A percentile compares a stretch with the other conserved stretches of the same genome.
Conservation (phyloP, 2,113 vertebrate species). For the Protomyctophum bolini region DNA sequence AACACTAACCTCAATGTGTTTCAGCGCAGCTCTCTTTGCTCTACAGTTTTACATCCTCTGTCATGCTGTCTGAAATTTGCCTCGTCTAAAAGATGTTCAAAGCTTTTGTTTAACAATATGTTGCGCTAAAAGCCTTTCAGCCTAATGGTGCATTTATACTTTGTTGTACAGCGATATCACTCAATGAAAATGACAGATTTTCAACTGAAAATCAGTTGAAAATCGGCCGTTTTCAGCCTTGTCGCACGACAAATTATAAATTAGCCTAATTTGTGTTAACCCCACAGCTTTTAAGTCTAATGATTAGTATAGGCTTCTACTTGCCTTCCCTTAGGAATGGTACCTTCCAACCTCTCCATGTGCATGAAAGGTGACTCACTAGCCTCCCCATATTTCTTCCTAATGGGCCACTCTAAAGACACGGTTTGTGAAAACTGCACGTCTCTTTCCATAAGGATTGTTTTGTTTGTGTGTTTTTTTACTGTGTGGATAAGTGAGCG, state of each 20-base stretch:
- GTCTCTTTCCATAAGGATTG: slow-evolving; percentile 69
- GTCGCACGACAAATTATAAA: not conserved
- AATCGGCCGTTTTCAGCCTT: no score
- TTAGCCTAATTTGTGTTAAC: slow-evolving; percentile 73
- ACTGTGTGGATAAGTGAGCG: slow-evolving; percentile 27
- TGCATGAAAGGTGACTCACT: slow-evolving; percentile 99
- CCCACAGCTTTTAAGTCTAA: slow-evolving; percentile 92
- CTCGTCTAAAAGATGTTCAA: slow-evolving; percentile 8
- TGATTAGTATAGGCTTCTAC: slow-evolving; percentile 98
- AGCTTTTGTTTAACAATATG: slow-evolving; percentile 5
- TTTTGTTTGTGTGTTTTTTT: slow-evolving; percentile 44
- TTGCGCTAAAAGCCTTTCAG: slow-evolving; percentile 15
- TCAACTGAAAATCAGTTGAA: no score
- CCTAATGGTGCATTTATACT: not conserved
- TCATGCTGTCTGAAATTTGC: slow-evolving; percentile 12
- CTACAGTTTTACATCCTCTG: not conserved
- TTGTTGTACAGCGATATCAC: no score
- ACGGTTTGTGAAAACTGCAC: slow-evolving; percentile 99
- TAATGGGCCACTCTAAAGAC: slow-evolving; percentile 99
- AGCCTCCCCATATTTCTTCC: slow-evolving; percentile 99
- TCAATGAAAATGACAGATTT: no score
- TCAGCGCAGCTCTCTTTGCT: slow-evolving; percentile 31
- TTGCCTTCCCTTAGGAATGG: slow-evolving; percentile 99
- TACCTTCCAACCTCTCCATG: slow-evolving; percentile 99
- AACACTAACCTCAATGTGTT: slow-evolving; percentile 24